These are phyloP conservation scores for Corapipo altera DNA, from an alignment of 2,113 vertebrate genomes.

Conservation along the genomic window DNA sequence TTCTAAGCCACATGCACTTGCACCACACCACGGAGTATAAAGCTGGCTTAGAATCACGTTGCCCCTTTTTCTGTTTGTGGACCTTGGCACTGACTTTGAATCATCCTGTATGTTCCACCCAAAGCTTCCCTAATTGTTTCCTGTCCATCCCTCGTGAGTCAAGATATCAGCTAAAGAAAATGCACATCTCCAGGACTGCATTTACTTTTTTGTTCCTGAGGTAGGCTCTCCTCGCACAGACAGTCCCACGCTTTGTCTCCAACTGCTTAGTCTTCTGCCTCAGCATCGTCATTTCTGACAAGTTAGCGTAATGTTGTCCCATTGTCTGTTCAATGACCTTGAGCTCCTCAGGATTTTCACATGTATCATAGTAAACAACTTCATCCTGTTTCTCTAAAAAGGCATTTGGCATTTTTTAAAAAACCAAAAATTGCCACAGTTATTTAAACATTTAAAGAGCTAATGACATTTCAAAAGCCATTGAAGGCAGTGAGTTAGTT, in stretches of 20 bases:
- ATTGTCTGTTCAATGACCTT: conserved; percentile 64
- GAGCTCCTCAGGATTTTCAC: conserved; percentile 89
- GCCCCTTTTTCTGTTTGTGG: neutral
- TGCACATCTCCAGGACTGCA: conserved; percentile 3
- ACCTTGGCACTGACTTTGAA: neutral
- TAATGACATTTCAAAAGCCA: conserved; percentile 43
- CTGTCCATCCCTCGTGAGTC: neutral
- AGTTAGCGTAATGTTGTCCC: conserved; percentile 28
- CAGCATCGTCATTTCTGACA: conserved; percentile 69
- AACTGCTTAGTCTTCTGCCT: conserved; percentile 78
- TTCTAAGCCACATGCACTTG: neutral
- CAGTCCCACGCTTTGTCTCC: conserved; percentile 84
- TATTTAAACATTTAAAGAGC: conserved; percentile 41
- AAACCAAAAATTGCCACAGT: conserved; percentile 31
- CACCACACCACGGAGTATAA: neutral
- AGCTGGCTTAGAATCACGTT: neutral
- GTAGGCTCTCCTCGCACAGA: conserved; percentile 85
- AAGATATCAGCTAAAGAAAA: neutral
- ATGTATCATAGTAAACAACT: conserved; percentile 95
- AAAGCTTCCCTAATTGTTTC: conserved; percentile 4
- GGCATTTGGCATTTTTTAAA: conserved; percentile 47
- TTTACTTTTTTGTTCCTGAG: conserved; percentile 91
- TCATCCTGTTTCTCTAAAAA: conserved; percentile 91
- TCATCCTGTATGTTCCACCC: neutral
- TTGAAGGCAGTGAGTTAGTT: conserved; percentile 29